Conservation (phyloP, 2,888 invertebrate genomes). For the Nemoura dubitans region DNA sequence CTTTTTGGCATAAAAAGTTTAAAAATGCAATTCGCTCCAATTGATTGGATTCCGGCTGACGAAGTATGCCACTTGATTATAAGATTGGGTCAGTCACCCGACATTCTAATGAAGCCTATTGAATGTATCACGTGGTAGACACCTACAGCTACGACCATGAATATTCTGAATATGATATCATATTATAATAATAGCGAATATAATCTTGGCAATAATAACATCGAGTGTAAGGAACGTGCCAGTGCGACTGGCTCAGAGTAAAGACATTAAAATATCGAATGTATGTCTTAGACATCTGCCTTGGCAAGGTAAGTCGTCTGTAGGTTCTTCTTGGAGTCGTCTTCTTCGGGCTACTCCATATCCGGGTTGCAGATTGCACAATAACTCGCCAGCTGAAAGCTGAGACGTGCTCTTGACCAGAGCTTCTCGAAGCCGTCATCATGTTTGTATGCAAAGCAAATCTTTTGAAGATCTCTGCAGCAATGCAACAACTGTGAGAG, state of each 20-base stretch:
- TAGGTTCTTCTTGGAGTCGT: neutral
- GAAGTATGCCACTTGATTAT: conserved; percentile 24
- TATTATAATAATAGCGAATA: conserved; percentile 5
- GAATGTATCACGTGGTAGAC: neutral
- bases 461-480: neutral
- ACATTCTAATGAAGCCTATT: conserved; percentile 4
- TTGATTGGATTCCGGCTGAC: neutral
- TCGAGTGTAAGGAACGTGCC: neutral
- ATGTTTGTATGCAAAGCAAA: neutral
- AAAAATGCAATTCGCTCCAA: neutral
- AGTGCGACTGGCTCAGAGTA: neutral
- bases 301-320: neutral
- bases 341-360: neutral
- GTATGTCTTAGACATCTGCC: neutral
- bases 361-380: neutral
- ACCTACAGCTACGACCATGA: neutral
- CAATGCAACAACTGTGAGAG: neutral
- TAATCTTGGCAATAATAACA: neutral
- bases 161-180: conserved; percentile 7
- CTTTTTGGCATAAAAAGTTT: neutral
- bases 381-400: neutral
- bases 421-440: neutral
- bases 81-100: conserved; percentile 13
- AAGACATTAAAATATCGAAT: neutral
- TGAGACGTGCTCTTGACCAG: neutral